These are phyloP conservation scores for Fissipunctia ypsillon DNA, from an alignment of 2,888 invertebrate species.

Conservation along the genomic window DNA sequence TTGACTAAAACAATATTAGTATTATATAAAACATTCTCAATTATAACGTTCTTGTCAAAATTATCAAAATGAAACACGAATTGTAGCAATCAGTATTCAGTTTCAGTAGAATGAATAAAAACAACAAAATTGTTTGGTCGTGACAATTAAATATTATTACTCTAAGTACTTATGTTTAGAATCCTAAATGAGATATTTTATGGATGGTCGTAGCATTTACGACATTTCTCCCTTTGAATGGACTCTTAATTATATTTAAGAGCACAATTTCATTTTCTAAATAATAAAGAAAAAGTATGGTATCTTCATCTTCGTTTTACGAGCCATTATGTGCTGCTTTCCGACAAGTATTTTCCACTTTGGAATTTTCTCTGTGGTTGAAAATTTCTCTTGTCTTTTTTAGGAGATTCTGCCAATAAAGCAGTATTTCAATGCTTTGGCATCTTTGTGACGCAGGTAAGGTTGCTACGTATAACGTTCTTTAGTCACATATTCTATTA, in stretches of 20 bases:
- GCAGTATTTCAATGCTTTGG: neutral
- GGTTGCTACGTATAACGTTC: neutral
- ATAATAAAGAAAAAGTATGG: slow-evolving; percentile 56
- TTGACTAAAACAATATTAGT: neutral
- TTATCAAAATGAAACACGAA: slow-evolving; percentile 32
- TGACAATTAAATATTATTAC: slow-evolving; percentile 51
- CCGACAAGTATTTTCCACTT: slow-evolving; percentile 24
- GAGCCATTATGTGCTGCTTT: slow-evolving; percentile 14
- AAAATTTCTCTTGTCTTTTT: neutral
- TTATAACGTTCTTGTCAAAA: neutral
- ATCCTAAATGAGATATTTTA: slow-evolving; percentile 59
- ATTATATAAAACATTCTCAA: slow-evolving; percentile 12
- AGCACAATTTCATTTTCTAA: slow-evolving; percentile 52
- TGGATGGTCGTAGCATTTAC: slow-evolving; percentile 50
- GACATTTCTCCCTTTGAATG: slow-evolving; percentile 42
- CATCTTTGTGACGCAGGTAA: neutral
- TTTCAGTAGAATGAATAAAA: slow-evolving; percentile 43
- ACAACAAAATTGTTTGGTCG: slow-evolving; percentile 41
- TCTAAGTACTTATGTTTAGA: slow-evolving; percentile 44
- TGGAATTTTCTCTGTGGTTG: slow-evolving; percentile 7
- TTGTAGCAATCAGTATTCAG: slow-evolving; percentile 44
- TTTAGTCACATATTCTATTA: neutral
- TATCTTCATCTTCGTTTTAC: slow-evolving; percentile 26
- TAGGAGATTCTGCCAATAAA: neutral
- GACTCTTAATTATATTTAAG: slow-evolving; percentile 58